Base-by-base conservation (phyloP, 2,888 invertebrate species). In the Phengaris arion region DNA sequence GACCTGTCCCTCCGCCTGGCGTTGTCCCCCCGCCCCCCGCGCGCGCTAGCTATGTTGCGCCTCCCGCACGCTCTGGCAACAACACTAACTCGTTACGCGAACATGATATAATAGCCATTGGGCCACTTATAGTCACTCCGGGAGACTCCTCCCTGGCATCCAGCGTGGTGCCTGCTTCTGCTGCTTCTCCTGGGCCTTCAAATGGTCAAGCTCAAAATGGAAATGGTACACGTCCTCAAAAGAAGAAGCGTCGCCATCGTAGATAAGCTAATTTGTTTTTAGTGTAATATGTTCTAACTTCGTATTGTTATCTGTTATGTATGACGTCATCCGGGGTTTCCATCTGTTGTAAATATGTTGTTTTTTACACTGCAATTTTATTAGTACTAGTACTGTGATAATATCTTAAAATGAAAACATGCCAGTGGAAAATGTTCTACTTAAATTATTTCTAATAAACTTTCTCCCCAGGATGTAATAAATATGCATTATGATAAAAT, bases 361-460 rank as follows among this genome's bases (percentile, higher is more conserved):
- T 86, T 84, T 84, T 85, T 86, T 88, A 90, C 89, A 85, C 85
- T 82, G 85, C 89, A 88, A 88, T 87, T 86, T 85, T 85, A 86
- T 87, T 83, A 86, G 35, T 64, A 64, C 35, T 35, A 92, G 89
- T 91, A 91, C 92, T 92, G 92, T 92, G 92, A 92, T 92, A 91
- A 85, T 80, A 85, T 12, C 64, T 45, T 64, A 64, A 64, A 52
- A 22, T 72, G 35, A 83, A 83, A 83, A 82, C 81, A 82, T 85
- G 87, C 83, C 45, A 6, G 22, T 82, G 81, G 79, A 79, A 83
- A 83, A 83, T 84, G 78, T 81, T 84, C 81, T 84, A 84, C 83
- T 85, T 85, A 83, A 85, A 81, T 81, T 83, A 82, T 82, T 83
- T 82, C 79, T 82, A 77, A 79, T 83, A 51, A 52, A 22, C n/a